Evolutionary conservation across 2,888 invertebrate genomes (phyloP).

Genomic region (Habroteleia sp.): DNA sequence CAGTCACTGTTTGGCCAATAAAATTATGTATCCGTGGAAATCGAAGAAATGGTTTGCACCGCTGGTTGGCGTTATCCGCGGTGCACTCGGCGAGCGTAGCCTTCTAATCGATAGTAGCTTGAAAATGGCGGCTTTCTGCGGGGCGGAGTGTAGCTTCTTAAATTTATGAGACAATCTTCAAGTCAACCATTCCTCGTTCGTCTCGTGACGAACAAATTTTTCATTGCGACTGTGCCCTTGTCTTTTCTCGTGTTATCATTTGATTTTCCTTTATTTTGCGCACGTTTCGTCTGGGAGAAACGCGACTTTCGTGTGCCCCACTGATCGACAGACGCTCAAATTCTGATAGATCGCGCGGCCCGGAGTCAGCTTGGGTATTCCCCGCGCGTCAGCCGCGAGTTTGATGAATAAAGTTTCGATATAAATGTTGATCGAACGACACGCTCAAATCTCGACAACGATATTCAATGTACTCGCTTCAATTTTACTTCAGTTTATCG

Average conservation of each 20-base stretch:
- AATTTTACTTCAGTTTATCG: conserved; percentile 1
- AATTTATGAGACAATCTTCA: conserved; percentile 66
- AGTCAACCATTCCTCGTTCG: conserved; percentile 60
- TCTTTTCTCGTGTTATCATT: too few species aligned
- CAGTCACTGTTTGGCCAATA: too few species aligned
- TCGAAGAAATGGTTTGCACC: conserved; percentile 45
- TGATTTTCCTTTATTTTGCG: neutral
- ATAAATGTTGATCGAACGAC: conserved; percentile 30
- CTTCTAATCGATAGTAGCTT: conserved; percentile 64
- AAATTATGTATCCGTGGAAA: conserved; percentile 48
- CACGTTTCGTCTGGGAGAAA: neutral
- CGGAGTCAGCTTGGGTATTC: conserved; percentile 16
- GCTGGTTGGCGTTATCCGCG: conserved; percentile 37
- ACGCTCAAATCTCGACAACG: conserved; percentile 1
- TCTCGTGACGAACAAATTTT: conserved; percentile 58
- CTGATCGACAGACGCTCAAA: conserved; percentile 33
- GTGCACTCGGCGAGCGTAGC: conserved; percentile 48
- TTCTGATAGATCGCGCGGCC: conserved; percentile 21
- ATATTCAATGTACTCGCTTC: conserved; percentile 12
- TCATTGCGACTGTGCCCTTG: too few species aligned
- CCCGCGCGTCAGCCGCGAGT: conserved; percentile 17
- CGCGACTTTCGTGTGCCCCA: neutral
- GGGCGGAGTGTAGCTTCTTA: conserved; percentile 62
- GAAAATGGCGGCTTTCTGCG: conserved; percentile 64
- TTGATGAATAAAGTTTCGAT: conserved; percentile 38